Evolutionary conservation across 2,113 vertebrate genomes (phyloP).

Genomic region (Paradoxurus hermaphroditus): DNA sequence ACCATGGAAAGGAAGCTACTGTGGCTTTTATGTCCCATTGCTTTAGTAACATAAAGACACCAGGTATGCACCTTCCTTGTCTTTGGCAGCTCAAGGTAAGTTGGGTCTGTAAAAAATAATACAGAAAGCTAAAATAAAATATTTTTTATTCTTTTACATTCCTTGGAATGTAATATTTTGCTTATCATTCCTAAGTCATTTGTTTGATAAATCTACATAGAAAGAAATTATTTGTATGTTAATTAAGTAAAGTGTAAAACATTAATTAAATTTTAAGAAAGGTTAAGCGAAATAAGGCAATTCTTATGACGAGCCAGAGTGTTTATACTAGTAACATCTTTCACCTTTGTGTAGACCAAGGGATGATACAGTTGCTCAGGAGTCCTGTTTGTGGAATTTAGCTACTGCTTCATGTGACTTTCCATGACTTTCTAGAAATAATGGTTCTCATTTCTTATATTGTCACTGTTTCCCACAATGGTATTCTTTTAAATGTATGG

Average conservation of each 20-base stretch:
- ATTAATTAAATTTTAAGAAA: slow-evolving; percentile 50
- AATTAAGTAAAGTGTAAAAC: slow-evolving; percentile 61
- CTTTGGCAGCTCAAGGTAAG: slow-evolving; percentile 39
- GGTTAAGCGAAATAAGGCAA: slow-evolving; percentile 15
- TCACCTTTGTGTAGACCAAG: background rate
- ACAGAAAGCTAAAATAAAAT: slow-evolving; percentile 48
- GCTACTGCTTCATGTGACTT: background rate
- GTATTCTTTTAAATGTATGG: background rate
- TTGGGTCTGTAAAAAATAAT: slow-evolving; percentile 34
- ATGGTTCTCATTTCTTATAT: slow-evolving; percentile 23
- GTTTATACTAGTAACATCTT: background rate
- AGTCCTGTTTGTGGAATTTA: background rate
- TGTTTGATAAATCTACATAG: slow-evolving; percentile 42
- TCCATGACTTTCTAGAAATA: slow-evolving; percentile 5
- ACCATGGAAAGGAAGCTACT: background rate
- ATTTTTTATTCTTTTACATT: slow-evolving; percentile 15
- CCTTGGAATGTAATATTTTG: slow-evolving; percentile 41
- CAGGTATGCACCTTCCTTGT: background rate
- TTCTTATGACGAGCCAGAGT: background rate
- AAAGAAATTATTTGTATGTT: slow-evolving; percentile 43
- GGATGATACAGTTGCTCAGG: background rate
- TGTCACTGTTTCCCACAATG: background rate
- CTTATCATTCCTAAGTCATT: slow-evolving; percentile 48
- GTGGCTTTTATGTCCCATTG: background rate
- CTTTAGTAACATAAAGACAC: background rate